phyloP scores from a whole-genome alignment of 2,888 invertebrate genomes.

The Eupsilia transversa region DNA sequence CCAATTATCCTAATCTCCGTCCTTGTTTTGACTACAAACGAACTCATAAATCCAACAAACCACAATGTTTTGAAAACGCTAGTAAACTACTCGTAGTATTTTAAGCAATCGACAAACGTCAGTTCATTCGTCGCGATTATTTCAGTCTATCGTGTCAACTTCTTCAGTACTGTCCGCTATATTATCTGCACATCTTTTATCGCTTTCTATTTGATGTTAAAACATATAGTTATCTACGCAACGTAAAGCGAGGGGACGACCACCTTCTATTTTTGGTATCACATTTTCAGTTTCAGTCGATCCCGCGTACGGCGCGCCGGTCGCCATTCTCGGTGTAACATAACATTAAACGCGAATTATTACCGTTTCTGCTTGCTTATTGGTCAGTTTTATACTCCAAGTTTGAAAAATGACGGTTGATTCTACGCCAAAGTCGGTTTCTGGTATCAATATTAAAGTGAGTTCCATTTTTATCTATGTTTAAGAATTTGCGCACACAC shows the following conservation, averaged over 20 bases:
- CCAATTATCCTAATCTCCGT: slow-evolving; percentile 48
- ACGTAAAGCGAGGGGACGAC: slow-evolving; percentile 78
- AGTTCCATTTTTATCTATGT: slow-evolving; percentile 69
- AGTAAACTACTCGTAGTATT: slow-evolving; percentile 16
- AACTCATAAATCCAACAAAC: slow-evolving; percentile 40
- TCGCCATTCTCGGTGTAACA: slow-evolving; percentile 76
- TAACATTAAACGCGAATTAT: slow-evolving; percentile 69
- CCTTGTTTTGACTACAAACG: slow-evolving; percentile 47
- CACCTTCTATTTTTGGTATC: slow-evolving; percentile 87
- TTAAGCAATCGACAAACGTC: slow-evolving; percentile 1
- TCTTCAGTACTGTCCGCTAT: slow-evolving; percentile 23
- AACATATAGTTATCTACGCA: slow-evolving; percentile 65
- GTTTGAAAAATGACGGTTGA: slow-evolving; percentile 81
- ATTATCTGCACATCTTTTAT: slow-evolving; percentile 70
- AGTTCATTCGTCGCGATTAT: background rate
- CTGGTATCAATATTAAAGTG: slow-evolving; percentile 88
- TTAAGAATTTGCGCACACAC: slow-evolving; percentile 61
- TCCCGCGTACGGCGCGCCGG: slow-evolving; percentile 82
- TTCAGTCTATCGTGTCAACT: slow-evolving; percentile 18
- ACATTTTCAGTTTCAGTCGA: slow-evolving; percentile 87
- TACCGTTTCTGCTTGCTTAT: slow-evolving; percentile 58
- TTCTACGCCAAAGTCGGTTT: slow-evolving; percentile 77
- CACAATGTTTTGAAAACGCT: slow-evolving; percentile 37
- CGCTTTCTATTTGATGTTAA: slow-evolving; percentile 77
- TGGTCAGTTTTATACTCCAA: slow-evolving; percentile 58